Evolutionary conservation across 2,797 vertebrate genomes (phyloP), one percentile per base, ranked within the genome.

Genomic region (Poeciliopsis infans): DNA sequence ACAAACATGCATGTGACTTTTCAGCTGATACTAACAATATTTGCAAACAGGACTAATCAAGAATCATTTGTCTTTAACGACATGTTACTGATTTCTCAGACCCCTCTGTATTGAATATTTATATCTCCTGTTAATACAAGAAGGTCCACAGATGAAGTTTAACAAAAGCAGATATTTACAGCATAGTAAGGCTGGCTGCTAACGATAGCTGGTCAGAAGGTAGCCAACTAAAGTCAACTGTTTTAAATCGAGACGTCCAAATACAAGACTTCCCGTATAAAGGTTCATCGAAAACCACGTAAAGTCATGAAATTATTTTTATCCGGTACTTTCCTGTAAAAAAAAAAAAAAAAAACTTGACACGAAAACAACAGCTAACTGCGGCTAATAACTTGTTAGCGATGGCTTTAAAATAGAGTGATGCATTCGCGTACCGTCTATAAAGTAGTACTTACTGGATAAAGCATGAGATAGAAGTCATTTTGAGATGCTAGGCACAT

Each of bases 311-410:
- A 0, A 11, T 45, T n/a, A 12, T 15, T 33, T 61, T 68, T 8
- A 41, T 66, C 33, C n/a, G 11, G 15, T 18, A 36, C 15, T 15
- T n/a, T 45, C 3, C 25, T 64, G 12, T 5, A 1, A 11, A 78
- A 39, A 41, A 41, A 41, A 41, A 41, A 41, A 41, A 41, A 23
- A 23, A 25, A 2, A 12, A 75, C 53, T 47, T 77, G 11, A n/a
- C 41, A 20, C 18, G 61, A 36, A 64, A 70, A 47, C 78, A 43
- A 45, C 39, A 49, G 84, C 79, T 77, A 83, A 75, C 76, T 75
- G 46, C 6, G 73, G 86, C 85, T 87, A 91, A 31, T 70, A 59
- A 55, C 68, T 77, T 82, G 84, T 83, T 79, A 76, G 83, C 79
- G 39, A 12, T 36, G 43, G 20, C 61, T 16, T 70, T 15, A 31